Percentiles rank a stretch among this genome's conserved stretches.
These are phyloP conservation scores for Notoglanidium macrostoma DNA, from an alignment of 2,797 vertebrate species.

Conservation along the genomic window DNA sequence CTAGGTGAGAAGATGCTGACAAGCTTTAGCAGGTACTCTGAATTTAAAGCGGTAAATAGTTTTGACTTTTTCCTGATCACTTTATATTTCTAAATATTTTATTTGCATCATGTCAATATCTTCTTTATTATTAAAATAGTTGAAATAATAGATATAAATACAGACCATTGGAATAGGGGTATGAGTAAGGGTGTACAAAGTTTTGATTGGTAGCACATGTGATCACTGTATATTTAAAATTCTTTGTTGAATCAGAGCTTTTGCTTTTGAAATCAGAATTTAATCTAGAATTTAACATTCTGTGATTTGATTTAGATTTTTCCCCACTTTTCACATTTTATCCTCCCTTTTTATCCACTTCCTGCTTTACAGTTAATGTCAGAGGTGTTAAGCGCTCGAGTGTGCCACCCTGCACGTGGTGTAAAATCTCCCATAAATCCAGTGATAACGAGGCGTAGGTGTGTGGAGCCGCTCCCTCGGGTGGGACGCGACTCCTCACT, in stretches of 20 bases:
- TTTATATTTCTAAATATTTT: background rate
- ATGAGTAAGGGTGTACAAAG: too few relatives aligned
- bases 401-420: slow-evolving; percentile 62
- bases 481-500: slow-evolving; percentile 38
- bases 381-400: slow-evolving; percentile 70
- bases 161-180: background rate
- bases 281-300: too few relatives aligned
- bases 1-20: background rate
- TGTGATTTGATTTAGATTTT: too few relatives aligned
- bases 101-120: background rate
- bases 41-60: background rate
- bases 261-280: background rate
- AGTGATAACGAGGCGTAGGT: slow-evolving; percentile 72
- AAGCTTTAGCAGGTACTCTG: background rate
- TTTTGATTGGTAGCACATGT: background rate
- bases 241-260: background rate
- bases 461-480: slow-evolving; percentile 64
- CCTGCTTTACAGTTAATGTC: slow-evolving; percentile 66
- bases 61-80: background rate
- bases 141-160: background rate
- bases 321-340: background rate
- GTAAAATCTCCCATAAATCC: slow-evolving; percentile 77
- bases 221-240: background rate
- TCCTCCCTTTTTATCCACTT: slow-evolving; percentile 68
- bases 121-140: background rate